Evolutionary conservation across 2,888 invertebrate species (phyloP).

Genomic region (Diogma glabrata): DNA sequence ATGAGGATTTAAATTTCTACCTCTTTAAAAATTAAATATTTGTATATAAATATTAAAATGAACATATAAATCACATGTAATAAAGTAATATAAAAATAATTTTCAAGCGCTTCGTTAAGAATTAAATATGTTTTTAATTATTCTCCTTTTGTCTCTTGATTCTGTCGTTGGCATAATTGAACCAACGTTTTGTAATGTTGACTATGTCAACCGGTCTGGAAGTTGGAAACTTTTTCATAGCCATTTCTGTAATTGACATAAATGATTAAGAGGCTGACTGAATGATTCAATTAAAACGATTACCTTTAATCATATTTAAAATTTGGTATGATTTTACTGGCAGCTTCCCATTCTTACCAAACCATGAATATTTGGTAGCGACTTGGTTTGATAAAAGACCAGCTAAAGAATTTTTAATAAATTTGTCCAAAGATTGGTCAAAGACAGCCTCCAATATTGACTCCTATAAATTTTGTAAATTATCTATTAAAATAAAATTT

Average conservation of each 20-base stretch:
- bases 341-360: background rate
- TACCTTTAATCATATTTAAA: slow-evolving; percentile 7
- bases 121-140: no score
- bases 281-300: background rate
- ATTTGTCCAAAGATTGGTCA: background rate
- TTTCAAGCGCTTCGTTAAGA: no score
- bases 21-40: no score
- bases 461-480: background rate
- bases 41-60: no score
- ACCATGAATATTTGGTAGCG: background rate
- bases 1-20: no score
- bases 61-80: no score
- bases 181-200: background rate
- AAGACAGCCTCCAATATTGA: background rate
- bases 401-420: background rate
- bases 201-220: background rate
- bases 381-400: background rate
- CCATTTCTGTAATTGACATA: background rate
- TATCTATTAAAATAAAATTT: slow-evolving; percentile 5
- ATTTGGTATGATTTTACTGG: background rate
- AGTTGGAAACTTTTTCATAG: slow-evolving; percentile 3
- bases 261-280: background rate
- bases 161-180: no score
- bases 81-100: no score
- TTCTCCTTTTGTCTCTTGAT: no score